Evolutionary conservation across 2,888 invertebrate species (phyloP).

Genomic region (Macroteleia sp.): DNA sequence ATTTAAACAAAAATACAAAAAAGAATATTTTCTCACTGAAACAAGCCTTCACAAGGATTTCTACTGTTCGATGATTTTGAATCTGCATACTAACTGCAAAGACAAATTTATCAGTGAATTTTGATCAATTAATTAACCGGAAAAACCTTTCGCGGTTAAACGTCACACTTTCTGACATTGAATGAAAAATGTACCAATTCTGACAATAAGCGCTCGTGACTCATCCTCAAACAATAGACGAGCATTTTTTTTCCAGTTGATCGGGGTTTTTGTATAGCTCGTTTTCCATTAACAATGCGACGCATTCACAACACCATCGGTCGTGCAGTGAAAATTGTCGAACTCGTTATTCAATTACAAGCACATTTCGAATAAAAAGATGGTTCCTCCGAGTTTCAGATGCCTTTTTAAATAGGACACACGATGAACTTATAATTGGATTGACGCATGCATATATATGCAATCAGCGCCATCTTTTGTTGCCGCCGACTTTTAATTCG

Average conservation of each 20-base stretch:
- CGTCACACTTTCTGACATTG: constrained; percentile 35
- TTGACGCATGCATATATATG: constrained; percentile 41
- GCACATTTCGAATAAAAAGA: constrained; percentile 34
- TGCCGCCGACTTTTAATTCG: constrained; percentile 34
- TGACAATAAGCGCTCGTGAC: constrained; percentile 43
- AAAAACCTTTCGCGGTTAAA: constrained; percentile 11
- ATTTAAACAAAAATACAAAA: too few species aligned
- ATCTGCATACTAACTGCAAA: too few species aligned
- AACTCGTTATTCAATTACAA: constrained; percentile 56
- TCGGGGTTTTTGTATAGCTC: constrained; percentile 44
- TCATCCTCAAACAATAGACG: constrained; percentile 31
- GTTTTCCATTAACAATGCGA: constrained; percentile 52
- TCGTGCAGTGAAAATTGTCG: constrained; percentile 23
- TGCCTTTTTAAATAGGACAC: constrained; percentile 31
- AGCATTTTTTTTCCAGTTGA: constrained; percentile 45
- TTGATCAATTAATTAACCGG: constrained; percentile 24
- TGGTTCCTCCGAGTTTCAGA: constrained; percentile 24
- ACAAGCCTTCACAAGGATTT: too few species aligned
- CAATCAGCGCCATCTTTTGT: constrained; percentile 46
- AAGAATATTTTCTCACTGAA: too few species aligned
- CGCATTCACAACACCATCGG: constrained; percentile 36
- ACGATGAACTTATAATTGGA: constrained; percentile 55
- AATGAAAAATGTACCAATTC: constrained; percentile 43
- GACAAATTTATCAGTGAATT: too few species aligned
- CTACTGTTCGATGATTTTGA: too few species aligned